A percentile compares a stretch with the other conserved stretches of the same genome.
phyloP scores from a whole-genome alignment of 2,888 invertebrate genomes.

The Eupithecia dodoneata region DNA sequence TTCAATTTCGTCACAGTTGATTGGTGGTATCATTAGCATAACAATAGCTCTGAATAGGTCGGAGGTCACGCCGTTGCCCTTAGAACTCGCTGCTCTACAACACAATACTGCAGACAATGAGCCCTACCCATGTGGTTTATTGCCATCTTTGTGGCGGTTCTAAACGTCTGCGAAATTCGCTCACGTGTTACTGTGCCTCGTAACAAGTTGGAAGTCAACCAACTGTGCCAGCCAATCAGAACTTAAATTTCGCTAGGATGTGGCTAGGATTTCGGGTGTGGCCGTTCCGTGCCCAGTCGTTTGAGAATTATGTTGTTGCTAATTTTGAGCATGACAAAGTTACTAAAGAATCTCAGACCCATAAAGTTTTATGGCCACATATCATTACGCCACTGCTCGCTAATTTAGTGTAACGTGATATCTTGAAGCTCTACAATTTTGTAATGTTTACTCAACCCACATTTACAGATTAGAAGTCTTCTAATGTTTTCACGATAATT shows the following conservation, averaged over 20 bases:
- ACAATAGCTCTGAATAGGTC: conserved; percentile 72
- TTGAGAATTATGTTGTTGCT: conserved; percentile 63
- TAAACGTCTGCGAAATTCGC: conserved; percentile 65
- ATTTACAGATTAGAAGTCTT: conserved; percentile 48
- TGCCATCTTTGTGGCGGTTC: conserved; percentile 61
- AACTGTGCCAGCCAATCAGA: neutral
- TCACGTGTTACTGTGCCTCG: conserved; percentile 48
- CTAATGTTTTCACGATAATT: conserved; percentile 52
- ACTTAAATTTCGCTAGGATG: conserved; percentile 58
- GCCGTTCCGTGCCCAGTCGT: conserved; percentile 38
- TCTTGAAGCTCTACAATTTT: conserved; percentile 42
- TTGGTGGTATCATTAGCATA: conserved; percentile 66
- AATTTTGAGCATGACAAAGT: conserved; percentile 47
- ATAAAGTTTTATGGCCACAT: conserved; percentile 31
- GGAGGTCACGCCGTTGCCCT: conserved; percentile 72
- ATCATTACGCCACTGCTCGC: conserved; percentile 36
- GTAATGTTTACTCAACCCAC: conserved; percentile 58
- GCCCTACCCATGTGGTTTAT: conserved; percentile 72
- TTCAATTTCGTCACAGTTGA: conserved; percentile 59
- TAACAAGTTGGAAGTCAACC: conserved; percentile 27
- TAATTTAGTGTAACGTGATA: conserved; percentile 42
- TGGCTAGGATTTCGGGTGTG: conserved; percentile 51
- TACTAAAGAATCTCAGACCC: conserved; percentile 18
- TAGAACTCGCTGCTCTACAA: conserved; percentile 61
- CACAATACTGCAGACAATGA: conserved; percentile 69